phyloP scores from a whole-genome alignment of 2,113 vertebrate species.

The Cynopterus brachyotis region DNA sequence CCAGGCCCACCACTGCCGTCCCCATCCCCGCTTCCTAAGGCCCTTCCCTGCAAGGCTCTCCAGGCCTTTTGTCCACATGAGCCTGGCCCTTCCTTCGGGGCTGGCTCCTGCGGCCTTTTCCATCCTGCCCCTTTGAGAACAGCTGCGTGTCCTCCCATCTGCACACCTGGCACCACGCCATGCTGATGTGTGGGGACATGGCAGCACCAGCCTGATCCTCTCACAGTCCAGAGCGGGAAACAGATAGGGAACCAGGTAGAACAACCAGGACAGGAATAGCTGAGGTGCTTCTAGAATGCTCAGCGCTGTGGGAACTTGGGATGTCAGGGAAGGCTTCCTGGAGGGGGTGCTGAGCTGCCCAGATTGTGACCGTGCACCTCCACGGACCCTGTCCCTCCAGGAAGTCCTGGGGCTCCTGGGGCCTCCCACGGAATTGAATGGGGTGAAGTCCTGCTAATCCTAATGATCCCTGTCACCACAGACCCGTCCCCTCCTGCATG shows the following conservation, averaged over 20 bases:
- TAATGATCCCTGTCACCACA: background rate
- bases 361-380: background rate
- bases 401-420: background rate
- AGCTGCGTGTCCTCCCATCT: background rate
- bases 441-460: background rate
- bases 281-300: background rate
- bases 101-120: background rate
- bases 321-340: background rate
- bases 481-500: background rate
- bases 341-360: background rate
- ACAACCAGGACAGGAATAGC: background rate
- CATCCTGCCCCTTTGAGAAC: background rate
- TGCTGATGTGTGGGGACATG: background rate
- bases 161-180: rapidly evolving
- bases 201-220: background rate
- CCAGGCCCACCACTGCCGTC: background rate
- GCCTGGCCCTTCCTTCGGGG: background rate
- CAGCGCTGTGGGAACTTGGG: background rate
- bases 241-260: background rate
- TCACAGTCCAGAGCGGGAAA: background rate
- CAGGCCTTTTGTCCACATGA: background rate
- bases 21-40: background rate
- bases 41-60: background rate
- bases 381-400: background rate
- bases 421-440: background rate